Evolutionary conservation across 1,140 invertebrate species (phyloP).

Genomic region (Dendrolimus punctatus): DNA sequence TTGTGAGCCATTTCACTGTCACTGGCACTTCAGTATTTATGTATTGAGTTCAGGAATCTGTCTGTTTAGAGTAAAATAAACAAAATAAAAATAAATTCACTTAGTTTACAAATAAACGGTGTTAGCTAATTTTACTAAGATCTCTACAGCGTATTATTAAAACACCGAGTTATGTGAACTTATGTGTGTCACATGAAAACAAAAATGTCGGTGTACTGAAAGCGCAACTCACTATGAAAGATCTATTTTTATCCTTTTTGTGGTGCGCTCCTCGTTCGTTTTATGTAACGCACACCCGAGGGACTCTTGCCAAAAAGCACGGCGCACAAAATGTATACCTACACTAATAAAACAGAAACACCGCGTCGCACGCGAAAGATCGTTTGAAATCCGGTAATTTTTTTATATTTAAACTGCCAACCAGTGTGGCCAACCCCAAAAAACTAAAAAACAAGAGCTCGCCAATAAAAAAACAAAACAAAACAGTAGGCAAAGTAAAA

Average conservation of each 20-base stretch:
- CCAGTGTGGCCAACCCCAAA: too few species aligned
- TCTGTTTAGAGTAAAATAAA: conserved; percentile 23
- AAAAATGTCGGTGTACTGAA: conserved; percentile 53
- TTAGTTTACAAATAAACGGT: conserved; percentile 47
- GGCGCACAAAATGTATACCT: conserved; percentile 12
- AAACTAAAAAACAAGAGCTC: too few species aligned
- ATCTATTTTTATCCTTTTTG: conserved; percentile 68
- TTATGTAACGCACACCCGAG: conserved; percentile 55
- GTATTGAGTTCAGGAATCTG: background rate
- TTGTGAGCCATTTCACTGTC: conserved; percentile 47
- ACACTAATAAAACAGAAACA: conserved; percentile 35
- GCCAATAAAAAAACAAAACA: too few species aligned
- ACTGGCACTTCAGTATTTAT: conserved; percentile 5
- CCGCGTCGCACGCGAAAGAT: conserved; percentile 30
- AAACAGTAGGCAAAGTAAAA: too few species aligned
- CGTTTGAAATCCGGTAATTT: conserved; percentile 52
- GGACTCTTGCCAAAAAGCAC: conserved; percentile 65
- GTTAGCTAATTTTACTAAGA: conserved; percentile 51
- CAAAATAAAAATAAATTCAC: conserved; percentile 47
- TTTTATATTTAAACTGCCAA: conserved; percentile 35
- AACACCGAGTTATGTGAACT: conserved; percentile 41
- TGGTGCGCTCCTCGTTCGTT: conserved; percentile 50
- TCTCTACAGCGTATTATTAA: conserved; percentile 49
- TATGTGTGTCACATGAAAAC: conserved; percentile 66
- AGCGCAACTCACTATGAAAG: conserved; percentile 57